These are phyloP conservation scores for Crotalus horridus DNA, from an alignment of 2,113 vertebrate species.

Conservation along the genomic window DNA sequence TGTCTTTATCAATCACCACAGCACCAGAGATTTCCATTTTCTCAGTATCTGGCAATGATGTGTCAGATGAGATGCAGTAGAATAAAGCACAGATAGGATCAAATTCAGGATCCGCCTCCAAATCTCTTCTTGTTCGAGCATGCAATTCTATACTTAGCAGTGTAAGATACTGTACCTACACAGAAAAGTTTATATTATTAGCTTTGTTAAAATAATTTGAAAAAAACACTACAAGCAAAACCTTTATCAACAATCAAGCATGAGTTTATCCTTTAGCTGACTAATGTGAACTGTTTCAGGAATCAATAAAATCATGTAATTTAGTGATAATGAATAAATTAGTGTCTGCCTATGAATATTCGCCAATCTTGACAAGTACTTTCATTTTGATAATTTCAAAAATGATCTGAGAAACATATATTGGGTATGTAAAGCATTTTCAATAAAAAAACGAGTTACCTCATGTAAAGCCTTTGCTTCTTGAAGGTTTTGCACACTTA, in stretches of 20 bases:
- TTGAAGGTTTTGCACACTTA: conserved; percentile 93
- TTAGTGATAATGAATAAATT: background rate
- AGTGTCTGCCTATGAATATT: background rate
- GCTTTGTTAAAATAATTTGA: background rate
- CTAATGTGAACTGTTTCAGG: background rate
- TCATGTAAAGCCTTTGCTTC: conserved; percentile 97
- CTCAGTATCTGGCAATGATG: conserved; percentile 71
- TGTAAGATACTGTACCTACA: conserved; percentile 89
- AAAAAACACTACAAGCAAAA: background rate
- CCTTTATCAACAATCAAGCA: background rate
- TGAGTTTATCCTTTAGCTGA: background rate
- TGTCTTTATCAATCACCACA: conserved; percentile 85
- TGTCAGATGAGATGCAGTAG: conserved; percentile 91
- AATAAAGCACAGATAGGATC: conserved; percentile 98
- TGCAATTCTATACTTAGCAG: conserved; percentile 95
- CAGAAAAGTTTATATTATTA: conserved; percentile 29
- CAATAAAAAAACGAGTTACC: conserved; percentile 67
- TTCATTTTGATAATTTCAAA: background rate
- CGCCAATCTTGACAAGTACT: background rate
- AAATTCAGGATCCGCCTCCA: conserved; percentile 96
- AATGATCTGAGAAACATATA: background rate
- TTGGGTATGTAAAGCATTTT: background rate
- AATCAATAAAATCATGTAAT: background rate
- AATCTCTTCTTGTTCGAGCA: conserved; percentile 88
- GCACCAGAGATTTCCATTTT: conserved; percentile 81